Percentiles rank a stretch among this genome's conserved stretches.
Conservation (phyloP, 2,797 vertebrate genomes). For the Pseudochromis fuscus region DNA sequence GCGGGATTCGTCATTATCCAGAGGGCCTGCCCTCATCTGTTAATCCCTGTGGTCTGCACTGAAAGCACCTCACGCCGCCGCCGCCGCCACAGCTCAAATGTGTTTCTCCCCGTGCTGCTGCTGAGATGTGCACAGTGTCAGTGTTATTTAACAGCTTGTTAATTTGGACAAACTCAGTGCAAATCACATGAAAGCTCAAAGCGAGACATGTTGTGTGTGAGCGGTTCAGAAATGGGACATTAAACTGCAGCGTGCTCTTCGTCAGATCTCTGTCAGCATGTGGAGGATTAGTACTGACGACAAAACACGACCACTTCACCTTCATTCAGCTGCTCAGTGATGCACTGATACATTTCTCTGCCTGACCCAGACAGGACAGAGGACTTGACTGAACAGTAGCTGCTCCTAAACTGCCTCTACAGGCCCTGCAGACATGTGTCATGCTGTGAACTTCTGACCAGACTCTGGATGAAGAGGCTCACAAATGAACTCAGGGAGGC, state of each 20-base stretch:
- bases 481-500: no score
- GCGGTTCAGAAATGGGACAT: slow-evolving; percentile 40
- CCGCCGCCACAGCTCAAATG: slow-evolving; percentile 4
- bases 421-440: no score
- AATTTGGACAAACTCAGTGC: slow-evolving; percentile 40
- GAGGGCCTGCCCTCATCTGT: slow-evolving; percentile 38
- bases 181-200: slow-evolving; percentile 36
- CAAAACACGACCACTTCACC: slow-evolving; percentile 3
- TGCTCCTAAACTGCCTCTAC: no score
- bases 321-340: background rate
- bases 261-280: background rate
- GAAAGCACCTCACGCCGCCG: slow-evolving; percentile 32
- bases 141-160: slow-evolving; percentile 62
- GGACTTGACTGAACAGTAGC: no score
- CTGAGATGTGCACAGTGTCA: slow-evolving; percentile 36
- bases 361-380: no score
- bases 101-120: slow-evolving; percentile 42
- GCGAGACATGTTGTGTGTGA: slow-evolving; percentile 33
- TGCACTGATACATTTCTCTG: slow-evolving; percentile 1
- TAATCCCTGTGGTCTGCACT: slow-evolving; percentile 53
- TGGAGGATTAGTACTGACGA: background rate
- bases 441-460: no score
- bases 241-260: slow-evolving; percentile 34
- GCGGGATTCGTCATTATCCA: slow-evolving; percentile 49
- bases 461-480: no score